A percentile compares a stretch with the other conserved stretches of the same genome.
Evolutionary conservation across 2,888 invertebrate genomes (phyloP).

Genomic region (Sialis fuliginosa): DNA sequence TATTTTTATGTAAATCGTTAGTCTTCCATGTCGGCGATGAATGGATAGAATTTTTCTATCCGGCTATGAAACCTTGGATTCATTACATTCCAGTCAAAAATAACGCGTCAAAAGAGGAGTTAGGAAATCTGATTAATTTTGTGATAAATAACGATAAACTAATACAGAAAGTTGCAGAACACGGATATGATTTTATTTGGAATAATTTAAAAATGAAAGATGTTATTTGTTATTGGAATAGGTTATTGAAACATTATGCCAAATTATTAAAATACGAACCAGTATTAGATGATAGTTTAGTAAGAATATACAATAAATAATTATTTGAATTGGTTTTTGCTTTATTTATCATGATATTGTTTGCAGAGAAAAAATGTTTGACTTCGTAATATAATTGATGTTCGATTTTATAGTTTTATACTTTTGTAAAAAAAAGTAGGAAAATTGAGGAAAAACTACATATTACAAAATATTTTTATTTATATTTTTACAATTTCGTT

Average conservation of each 20-base stretch:
- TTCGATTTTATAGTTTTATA: no score
- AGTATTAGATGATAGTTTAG: constrained; percentile 35
- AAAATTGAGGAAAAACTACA: no score
- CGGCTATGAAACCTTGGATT: constrained; percentile 79
- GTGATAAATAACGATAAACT: constrained; percentile 56
- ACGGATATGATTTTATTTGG: constrained; percentile 71
- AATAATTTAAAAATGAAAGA: constrained; percentile 66
- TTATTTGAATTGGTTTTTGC: constrained; percentile 24
- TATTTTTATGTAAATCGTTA: constrained; percentile 80
- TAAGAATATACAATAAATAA: no score
- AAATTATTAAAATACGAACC: constrained; percentile 53
- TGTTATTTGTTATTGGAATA: constrained; percentile 75
- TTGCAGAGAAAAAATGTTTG: neutral
- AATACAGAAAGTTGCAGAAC: constrained; percentile 59
- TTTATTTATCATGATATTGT: neutral
- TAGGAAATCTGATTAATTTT: constrained; percentile 57
- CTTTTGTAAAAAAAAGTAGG: no score
- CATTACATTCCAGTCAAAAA: constrained; percentile 76
- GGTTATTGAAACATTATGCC: constrained; percentile 53
- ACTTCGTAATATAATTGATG: neutral
- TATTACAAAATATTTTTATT: no score
- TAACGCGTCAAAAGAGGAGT: constrained; percentile 44
- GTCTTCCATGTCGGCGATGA: constrained; percentile 89
- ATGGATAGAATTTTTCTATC: constrained; percentile 92
- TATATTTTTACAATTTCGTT: no score